Evolutionary conservation across 2,797 vertebrate genomes (phyloP).

Genomic region (Enteromius mattozi): DNA sequence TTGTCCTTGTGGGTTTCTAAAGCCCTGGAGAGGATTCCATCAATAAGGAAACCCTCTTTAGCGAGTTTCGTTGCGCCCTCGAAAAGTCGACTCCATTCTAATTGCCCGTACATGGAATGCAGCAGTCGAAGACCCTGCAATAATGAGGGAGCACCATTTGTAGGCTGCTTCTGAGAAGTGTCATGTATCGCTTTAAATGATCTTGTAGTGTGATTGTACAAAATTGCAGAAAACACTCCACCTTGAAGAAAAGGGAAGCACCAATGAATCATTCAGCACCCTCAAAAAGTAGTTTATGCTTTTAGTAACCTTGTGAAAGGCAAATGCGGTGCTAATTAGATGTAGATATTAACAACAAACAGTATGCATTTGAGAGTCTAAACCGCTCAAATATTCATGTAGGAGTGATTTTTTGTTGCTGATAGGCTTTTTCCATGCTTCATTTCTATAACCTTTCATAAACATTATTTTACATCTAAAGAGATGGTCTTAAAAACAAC

Average conservation of each 20-base stretch:
- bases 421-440: neutral
- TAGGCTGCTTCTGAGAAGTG: slow-evolving; percentile 52
- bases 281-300: neutral
- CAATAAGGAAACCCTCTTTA: slow-evolving; percentile 71
- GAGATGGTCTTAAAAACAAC: neutral
- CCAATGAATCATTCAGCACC: slow-evolving; percentile 15
- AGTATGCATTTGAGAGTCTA: slow-evolving; percentile 16
- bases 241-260: slow-evolving; percentile 60
- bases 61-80: slow-evolving; percentile 61
- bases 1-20: slow-evolving; percentile 60
- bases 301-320: slow-evolving; percentile 48
- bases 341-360: slow-evolving; percentile 37
- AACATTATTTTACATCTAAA: slow-evolving; percentile 9
- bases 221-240: slow-evolving; percentile 72
- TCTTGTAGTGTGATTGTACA: slow-evolving; percentile 67
- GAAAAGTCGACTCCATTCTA: slow-evolving; percentile 69
- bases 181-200: slow-evolving; percentile 65
- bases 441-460: slow-evolving; percentile 5
- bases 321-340: slow-evolving; percentile 43
- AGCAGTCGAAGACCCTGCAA: slow-evolving; percentile 70
- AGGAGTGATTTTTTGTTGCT: neutral
- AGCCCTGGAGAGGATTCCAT: slow-evolving; percentile 67
- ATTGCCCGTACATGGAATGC: slow-evolving; percentile 64
- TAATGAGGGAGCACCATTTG: slow-evolving; percentile 65
- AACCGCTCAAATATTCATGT: slow-evolving; percentile 53